These are phyloP conservation scores for Bellardia pandia DNA, from an alignment of 2,888 invertebrate genomes.

Conservation along the genomic window DNA sequence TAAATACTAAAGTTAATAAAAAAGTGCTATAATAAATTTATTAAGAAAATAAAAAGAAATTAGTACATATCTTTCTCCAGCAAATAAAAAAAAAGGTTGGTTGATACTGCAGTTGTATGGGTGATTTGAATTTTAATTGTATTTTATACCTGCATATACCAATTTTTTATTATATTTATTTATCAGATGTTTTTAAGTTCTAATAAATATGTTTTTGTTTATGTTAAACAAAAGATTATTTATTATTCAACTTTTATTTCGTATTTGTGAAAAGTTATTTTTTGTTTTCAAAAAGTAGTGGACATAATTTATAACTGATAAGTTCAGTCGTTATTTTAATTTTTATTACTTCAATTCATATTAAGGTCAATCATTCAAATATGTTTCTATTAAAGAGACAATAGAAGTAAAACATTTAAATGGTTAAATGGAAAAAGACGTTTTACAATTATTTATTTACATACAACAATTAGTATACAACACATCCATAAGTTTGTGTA, in stretches of 20 bases:
- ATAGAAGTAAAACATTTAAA: neutral
- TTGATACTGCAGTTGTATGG: neutral
- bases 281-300: neutral
- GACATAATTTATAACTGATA: neutral
- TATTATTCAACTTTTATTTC: neutral
- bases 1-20: conserved; percentile 28
- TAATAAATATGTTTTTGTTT: neutral
- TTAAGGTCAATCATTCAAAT: conserved; percentile 28
- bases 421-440: neutral
- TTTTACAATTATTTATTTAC: neutral
- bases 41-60: conserved; percentile 6
- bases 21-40: conserved; percentile 15
- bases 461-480: too few species aligned
- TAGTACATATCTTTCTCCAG: neutral
- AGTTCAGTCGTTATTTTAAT: neutral
- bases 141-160: neutral
- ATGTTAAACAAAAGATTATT: conserved; percentile 12
- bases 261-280: neutral
- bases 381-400: neutral
- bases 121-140: neutral
- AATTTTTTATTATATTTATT: neutral
- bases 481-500: too few species aligned
- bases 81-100: conserved; percentile 37
- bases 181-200: conserved; percentile 12
- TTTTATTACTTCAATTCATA: conserved; percentile 26